A percentile compares a stretch with the other conserved stretches of the same genome.
Conservation (phyloP, 2,797 vertebrate genomes). For the Stomatorhinus walkeri region DNA sequence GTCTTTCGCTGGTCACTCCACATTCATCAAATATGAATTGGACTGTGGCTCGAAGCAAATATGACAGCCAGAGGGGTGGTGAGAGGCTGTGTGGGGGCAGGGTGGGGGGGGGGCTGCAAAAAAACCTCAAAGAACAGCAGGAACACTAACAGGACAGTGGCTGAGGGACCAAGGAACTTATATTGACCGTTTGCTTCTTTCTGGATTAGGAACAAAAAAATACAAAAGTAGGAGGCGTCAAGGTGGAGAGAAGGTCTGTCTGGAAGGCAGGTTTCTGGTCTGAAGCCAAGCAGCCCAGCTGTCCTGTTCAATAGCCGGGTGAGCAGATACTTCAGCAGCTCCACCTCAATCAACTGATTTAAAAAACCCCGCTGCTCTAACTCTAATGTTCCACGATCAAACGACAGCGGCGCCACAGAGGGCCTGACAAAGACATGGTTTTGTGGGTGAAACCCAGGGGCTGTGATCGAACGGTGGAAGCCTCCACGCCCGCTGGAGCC, state of each 20-base stretch:
- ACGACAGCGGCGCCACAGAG: constrained; percentile 8
- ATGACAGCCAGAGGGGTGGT: background rate
- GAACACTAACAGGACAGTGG: background rate
- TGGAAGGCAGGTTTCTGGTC: background rate
- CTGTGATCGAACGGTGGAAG: background rate
- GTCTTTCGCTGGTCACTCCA: constrained; percentile 39
- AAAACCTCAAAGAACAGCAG: background rate
- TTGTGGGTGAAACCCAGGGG: constrained; percentile 11
- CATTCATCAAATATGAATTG: constrained; percentile 51
- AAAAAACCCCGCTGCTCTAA: background rate
- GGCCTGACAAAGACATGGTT: background rate
- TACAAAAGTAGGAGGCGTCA: background rate
- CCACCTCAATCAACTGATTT: background rate
- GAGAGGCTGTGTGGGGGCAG: background rate
- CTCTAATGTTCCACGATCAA: constrained; percentile 18
- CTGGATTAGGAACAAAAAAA: background rate
- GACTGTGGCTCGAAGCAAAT: background rate
- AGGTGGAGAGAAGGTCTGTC: background rate
- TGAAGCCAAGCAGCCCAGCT: background rate
- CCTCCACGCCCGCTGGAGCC: constrained; percentile 49
- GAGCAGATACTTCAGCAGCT: background rate
- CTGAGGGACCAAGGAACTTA: background rate
- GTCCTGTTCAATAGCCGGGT: background rate
- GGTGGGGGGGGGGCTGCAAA: background rate
- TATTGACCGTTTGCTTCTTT: background rate